phyloP scores from a whole-genome alignment of 2,888 invertebrate genomes.

The Epinotia nisella region DNA sequence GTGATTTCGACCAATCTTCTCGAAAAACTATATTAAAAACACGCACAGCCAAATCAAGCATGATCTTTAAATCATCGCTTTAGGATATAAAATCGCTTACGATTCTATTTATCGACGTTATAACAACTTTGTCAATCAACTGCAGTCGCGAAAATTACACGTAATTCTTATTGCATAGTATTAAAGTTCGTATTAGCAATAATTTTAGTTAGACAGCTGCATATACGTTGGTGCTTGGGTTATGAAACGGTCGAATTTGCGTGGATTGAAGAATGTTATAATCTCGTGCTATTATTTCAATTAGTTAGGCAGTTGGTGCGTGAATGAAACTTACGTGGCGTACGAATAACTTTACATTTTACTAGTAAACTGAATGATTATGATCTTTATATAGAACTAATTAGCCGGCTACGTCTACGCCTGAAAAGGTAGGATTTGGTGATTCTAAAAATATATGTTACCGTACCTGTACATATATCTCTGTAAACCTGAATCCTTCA shows the following conservation, averaged over 20 bases:
- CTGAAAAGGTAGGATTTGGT: no score
- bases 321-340: constrained; percentile 18
- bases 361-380: neutral
- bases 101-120: neutral
- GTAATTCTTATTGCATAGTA: neutral
- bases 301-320: constrained; percentile 18
- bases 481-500: no score
- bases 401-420: no score
- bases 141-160: neutral
- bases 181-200: neutral
- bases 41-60: neutral
- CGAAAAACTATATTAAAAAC: neutral
- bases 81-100: constrained; percentile 1
- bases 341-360: neutral
- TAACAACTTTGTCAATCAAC: neutral
- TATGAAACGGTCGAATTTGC: constrained; percentile 26
- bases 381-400: no score
- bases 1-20: constrained; percentile 32
- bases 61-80: neutral
- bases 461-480: no score
- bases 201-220: neutral
- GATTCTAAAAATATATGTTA: no score
- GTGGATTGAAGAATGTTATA: constrained; percentile 27
- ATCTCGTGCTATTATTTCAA: constrained; percentile 18
- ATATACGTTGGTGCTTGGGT: neutral